These are phyloP conservation scores for Eidolon dupreanum DNA, from an alignment of 2,797 vertebrate species.

Conservation along the genomic window DNA sequence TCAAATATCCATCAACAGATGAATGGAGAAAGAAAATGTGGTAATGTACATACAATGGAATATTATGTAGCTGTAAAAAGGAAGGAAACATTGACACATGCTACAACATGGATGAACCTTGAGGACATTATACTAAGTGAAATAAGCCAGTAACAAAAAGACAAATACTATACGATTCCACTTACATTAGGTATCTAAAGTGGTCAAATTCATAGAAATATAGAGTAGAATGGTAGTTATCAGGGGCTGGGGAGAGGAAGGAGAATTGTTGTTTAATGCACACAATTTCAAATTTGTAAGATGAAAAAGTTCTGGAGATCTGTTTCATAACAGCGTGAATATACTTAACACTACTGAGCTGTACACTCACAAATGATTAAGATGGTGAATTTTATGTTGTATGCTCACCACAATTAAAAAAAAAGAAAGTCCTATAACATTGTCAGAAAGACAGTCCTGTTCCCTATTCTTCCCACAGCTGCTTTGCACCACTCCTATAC, in stretches of 20 bases:
- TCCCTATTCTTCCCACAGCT: not conserved
- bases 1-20: not conserved
- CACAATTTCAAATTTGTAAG: slow-evolving; percentile 8
- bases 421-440: not conserved
- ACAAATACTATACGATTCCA: not conserved
- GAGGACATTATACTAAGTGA: slow-evolving; percentile 31
- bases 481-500: not conserved
- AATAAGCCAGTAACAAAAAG: slow-evolving; percentile 26
- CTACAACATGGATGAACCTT: not conserved
- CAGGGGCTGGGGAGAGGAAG: not conserved
- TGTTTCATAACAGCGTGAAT: slow-evolving; percentile 10
- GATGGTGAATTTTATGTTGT: not conserved
- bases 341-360: not conserved
- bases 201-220: slow-evolving; percentile 35
- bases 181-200: slow-evolving; percentile 21
- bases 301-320: not conserved
- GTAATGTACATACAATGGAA: not conserved
- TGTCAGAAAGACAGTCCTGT: slow-evolving; percentile 1
- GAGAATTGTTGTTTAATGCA: not conserved
- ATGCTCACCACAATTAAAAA: not conserved
- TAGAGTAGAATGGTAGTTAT: not conserved
- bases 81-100: not conserved
- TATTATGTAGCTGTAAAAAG: slow-evolving; percentile 4
- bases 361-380: slow-evolving; percentile 1
- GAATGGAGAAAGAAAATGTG: not conserved